Conservation (phyloP, 2,888 invertebrate genomes). For the Leptinotarsa tumamoca region DNA sequence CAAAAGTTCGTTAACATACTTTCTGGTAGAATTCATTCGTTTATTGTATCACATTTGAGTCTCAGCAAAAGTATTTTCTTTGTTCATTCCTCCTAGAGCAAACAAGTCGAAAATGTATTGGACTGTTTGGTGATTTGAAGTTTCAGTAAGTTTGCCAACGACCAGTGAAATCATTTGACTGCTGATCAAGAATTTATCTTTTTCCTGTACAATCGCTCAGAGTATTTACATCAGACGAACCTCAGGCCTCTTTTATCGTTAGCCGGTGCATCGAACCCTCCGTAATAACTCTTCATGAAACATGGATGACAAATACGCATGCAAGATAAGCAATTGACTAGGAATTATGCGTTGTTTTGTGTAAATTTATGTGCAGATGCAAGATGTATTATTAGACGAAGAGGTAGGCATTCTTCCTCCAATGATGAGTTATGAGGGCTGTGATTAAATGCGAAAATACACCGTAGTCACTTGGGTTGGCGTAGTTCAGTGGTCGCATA, state of each 20-base stretch:
- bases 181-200: background rate
- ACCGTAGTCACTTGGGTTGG: background rate
- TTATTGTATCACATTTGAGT: too few species aligned
- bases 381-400: background rate
- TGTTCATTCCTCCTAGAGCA: too few species aligned
- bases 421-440: conserved; percentile 1
- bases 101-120: too few species aligned
- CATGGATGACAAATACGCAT: conserved; percentile 32
- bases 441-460: background rate
- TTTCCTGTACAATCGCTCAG: background rate
- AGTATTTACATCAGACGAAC: background rate
- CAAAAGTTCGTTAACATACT: too few species aligned
- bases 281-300: conserved; percentile 27
- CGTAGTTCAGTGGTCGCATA: too few species aligned
- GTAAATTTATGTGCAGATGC: conserved; percentile 22
- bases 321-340: conserved; percentile 15
- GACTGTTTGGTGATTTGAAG: background rate
- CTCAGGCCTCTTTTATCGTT: background rate
- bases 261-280: conserved; percentile 5
- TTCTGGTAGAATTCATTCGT: too few species aligned
- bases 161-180: background rate
- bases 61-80: too few species aligned
- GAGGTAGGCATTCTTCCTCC: background rate
- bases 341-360: conserved; percentile 22
- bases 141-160: background rate